phyloP scores from a whole-genome alignment of 2,113 vertebrate genomes.

The Anguilla japonica region DNA sequence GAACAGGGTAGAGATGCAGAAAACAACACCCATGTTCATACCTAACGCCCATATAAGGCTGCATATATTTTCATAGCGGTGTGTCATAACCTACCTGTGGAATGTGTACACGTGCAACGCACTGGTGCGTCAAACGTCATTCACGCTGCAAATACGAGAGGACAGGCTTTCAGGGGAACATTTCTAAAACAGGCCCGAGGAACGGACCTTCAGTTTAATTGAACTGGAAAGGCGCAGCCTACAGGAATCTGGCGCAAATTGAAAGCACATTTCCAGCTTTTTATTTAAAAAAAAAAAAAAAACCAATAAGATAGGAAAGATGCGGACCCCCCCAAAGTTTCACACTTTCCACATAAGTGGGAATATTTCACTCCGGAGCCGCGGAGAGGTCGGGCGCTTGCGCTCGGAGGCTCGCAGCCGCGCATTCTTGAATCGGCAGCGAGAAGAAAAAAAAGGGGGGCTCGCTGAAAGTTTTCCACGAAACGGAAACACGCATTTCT shows the following conservation, averaged over 20 bases:
- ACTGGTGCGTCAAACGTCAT: constrained; percentile 1
- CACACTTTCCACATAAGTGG: constrained; percentile 7
- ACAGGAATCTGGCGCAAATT: constrained; percentile 28
- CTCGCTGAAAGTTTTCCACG: background rate
- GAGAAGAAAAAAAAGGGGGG: no score
- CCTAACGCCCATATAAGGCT: no score
- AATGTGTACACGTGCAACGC: background rate
- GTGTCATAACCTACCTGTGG: no score
- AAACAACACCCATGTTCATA: no score
- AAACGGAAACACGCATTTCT: background rate
- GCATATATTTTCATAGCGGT: no score
- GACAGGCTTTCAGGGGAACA: background rate
- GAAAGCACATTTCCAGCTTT: constrained; percentile 34
- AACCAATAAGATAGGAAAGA: constrained; percentile 22
- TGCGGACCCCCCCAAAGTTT: background rate
- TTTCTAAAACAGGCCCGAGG: constrained; percentile 14
- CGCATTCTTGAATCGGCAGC: background rate
- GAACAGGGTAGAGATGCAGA: no score
- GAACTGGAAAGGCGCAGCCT: constrained; percentile 26
- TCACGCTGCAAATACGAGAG: background rate
- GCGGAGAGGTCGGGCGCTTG: constrained; percentile 6
- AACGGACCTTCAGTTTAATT: constrained; percentile 28
- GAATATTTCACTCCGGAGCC: background rate
- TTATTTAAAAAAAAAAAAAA: constrained; percentile 1
- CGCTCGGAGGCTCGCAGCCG: background rate